Evolutionary conservation across 1,140 invertebrate genomes (phyloP).

Genomic region (Drosophila funebris): DNA sequence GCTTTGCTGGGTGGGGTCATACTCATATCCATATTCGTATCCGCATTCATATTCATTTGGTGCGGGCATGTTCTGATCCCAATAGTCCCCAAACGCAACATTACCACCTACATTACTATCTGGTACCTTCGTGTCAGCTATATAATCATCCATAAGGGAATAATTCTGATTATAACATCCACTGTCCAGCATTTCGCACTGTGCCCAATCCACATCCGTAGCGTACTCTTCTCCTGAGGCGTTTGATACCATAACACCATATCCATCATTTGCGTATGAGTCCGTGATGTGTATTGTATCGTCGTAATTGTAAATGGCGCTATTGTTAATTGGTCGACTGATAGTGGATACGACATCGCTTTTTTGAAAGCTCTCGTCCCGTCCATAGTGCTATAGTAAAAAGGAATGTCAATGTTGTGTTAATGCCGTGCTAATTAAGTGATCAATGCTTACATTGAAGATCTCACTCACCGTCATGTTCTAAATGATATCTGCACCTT

Average conservation of each 20-base stretch:
- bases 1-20: constrained; percentile 60
- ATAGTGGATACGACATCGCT: constrained; percentile 95
- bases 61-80: constrained; percentile 22
- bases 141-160: not conserved
- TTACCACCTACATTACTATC: not conserved
- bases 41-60: constrained; percentile 24
- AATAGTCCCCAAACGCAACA: constrained; percentile 28
- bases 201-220: constrained; percentile 13
- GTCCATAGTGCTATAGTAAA: constrained; percentile 78
- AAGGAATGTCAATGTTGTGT: not conserved
- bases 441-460: not conserved
- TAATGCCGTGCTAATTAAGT: no score
- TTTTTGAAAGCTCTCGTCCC: no score
- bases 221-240: not conserved
- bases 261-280: constrained; percentile 12
- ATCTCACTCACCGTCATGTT: constrained; percentile 62
- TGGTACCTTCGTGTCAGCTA: not conserved
- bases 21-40: constrained; percentile 86
- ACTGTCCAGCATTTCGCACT: constrained; percentile 13
- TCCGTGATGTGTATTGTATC: constrained; percentile 26
- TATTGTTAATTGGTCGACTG: constrained; percentile 89
- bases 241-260: not conserved
- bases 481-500: constrained; percentile 21
- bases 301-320: constrained; percentile 84
- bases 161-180: constrained; percentile 36